A percentile compares a stretch with the other conserved stretches of the same genome.
phyloP scores from a whole-genome alignment of 2,888 invertebrate species.

The Philereme vetulata region DNA sequence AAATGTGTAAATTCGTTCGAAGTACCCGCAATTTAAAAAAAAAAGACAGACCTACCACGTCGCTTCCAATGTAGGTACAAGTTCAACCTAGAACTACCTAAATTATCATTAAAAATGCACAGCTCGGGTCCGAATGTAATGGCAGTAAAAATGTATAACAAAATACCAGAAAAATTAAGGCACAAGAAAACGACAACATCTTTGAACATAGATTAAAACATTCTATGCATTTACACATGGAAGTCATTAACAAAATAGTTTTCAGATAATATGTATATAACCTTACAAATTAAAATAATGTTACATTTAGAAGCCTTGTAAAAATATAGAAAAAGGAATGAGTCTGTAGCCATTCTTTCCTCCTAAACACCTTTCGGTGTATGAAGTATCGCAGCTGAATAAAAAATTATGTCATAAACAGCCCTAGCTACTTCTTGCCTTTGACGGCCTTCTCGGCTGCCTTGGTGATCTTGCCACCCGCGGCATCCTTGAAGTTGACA shows the following conservation, averaged over 20 bases:
- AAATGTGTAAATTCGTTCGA: too few relatives aligned
- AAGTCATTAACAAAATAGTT: slow-evolving; percentile 83
- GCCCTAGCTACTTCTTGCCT: slow-evolving; percentile 95
- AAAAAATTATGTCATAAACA: slow-evolving; percentile 85
- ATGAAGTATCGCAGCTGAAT: slow-evolving; percentile 89
- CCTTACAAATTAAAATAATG: slow-evolving; percentile 84
- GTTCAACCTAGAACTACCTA: too few relatives aligned
- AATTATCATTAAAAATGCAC: too few relatives aligned
- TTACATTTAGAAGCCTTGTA: slow-evolving; percentile 83
- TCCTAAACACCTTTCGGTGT: slow-evolving; percentile 95
- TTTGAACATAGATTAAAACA: too few relatives aligned
- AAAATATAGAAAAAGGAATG: slow-evolving; percentile 85
- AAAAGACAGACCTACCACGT: too few relatives aligned
- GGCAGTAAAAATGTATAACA: too few relatives aligned
- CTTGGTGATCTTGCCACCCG: slow-evolving; percentile 98
- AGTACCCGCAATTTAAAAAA: too few relatives aligned
- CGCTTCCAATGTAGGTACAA: too few relatives aligned
- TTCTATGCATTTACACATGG: slow-evolving; percentile 84
- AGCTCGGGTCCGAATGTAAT: too few relatives aligned
- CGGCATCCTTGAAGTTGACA: slow-evolving; percentile 95
- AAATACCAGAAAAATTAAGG: too few relatives aligned
- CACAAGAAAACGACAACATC: too few relatives aligned
- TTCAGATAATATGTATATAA: slow-evolving; percentile 79
- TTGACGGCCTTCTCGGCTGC: slow-evolving; percentile 98
- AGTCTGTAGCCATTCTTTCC: slow-evolving; percentile 89